Evolutionary conservation across 1,140 invertebrate species (phyloP).

Genomic region (Bilobella aurantiaca): DNA sequence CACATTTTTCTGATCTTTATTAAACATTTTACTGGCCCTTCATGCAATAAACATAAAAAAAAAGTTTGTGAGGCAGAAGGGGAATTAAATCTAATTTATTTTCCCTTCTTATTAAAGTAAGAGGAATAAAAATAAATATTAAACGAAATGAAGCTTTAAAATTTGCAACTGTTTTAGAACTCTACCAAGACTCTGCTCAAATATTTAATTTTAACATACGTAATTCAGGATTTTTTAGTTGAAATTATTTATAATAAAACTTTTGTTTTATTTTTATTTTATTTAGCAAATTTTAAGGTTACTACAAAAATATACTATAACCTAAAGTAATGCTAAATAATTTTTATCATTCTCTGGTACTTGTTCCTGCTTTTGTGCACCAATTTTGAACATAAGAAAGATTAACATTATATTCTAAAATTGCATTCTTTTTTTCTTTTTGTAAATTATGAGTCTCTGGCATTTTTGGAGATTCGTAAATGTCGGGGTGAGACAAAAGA

Average conservation of each 20-base stretch:
- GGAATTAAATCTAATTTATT: slow-evolving; percentile 2
- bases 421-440: neutral
- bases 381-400: no score
- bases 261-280: neutral
- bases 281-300: neutral
- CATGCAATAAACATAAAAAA: neutral
- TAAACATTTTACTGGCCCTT: neutral
- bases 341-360: no score
- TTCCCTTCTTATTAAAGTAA: neutral
- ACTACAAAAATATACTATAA: no score
- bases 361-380: no score
- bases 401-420: no score
- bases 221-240: no score
- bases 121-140: neutral
- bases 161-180: no score
- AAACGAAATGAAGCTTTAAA: no score
- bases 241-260: neutral
- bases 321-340: no score
- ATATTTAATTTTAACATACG: no score
- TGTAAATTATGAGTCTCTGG: slow-evolving; percentile 5
- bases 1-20: neutral
- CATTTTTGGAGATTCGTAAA: neutral
- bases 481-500: neutral
- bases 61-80: neutral
- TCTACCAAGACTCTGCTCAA: no score